Evolutionary conservation across 64 coral and sea anemone genomes (phyloP).

Genomic region (Exaiptasia diaphana): DNA sequence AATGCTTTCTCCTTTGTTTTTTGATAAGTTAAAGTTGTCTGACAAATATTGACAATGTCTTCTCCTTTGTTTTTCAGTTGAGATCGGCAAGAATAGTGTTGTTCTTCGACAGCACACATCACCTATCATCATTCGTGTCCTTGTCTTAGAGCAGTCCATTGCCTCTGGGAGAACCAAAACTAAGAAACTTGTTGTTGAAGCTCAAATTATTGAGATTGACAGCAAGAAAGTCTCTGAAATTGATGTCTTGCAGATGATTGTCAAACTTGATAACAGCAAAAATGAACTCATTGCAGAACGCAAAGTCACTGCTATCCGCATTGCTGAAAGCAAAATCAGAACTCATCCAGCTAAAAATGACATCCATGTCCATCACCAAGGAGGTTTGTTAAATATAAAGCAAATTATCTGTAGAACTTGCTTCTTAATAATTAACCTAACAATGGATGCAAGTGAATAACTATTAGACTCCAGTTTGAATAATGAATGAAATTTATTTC

Average conservation of each 20-base stretch:
- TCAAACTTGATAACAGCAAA: conserved; percentile 24
- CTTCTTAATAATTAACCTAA: too few relatives aligned
- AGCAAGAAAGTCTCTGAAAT: conserved; percentile 13
- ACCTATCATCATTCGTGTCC: conserved; percentile 53
- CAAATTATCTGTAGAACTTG: too few relatives aligned
- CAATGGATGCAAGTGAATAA: too few relatives aligned
- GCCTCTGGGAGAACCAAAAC: neutral
- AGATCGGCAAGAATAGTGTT: conserved; percentile 16
- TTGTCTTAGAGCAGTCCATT: neutral
- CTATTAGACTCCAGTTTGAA: too few relatives aligned
- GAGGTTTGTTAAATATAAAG: neutral
- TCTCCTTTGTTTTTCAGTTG: too few relatives aligned
- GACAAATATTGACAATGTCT: too few relatives aligned
- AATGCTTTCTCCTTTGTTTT: too few relatives aligned
- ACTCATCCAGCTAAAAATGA: neutral
- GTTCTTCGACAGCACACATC: conserved; percentile 23
- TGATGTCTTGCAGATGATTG: conserved; percentile 18
- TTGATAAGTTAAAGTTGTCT: too few relatives aligned
- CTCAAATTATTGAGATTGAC: conserved; percentile 23
- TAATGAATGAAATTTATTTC: too few relatives aligned
- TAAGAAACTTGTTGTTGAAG: conserved; percentile 19
- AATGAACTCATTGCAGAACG: conserved; percentile 39
- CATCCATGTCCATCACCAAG: neutral
- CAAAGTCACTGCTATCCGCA: neutral
- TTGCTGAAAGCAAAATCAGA: neutral